Evolutionary conservation across 2,113 vertebrate species (phyloP), one percentile per base, ranked within the genome.

Genomic region (Corythornis madagascariensis): DNA sequence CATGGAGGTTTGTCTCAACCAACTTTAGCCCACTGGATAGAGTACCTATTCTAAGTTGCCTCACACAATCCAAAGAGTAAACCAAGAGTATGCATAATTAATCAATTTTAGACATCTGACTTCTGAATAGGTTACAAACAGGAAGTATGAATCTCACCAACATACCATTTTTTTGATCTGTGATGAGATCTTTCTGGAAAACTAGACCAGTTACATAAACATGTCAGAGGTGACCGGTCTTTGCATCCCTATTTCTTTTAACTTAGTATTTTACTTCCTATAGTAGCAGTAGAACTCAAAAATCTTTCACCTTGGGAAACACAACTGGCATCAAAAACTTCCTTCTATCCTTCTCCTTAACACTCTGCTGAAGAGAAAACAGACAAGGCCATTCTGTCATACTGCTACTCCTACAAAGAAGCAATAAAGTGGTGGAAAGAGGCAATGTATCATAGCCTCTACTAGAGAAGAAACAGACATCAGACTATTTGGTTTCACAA

Each of bases 381-480:
- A 42, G 63, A 47, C 13, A 38, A 29, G 29, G 26, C 3, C 10
- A 31, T 22, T 82, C 40, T 65, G 35, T 20, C 40, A 45, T 2
- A 16, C 31, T 65, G n/a, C 48, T 48, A 2, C 10, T 57, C 16
- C 19, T 42, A 38, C 33, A 35, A 69, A 28, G 52, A 35, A 33
- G 20, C 7, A 43, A 35, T 6, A 7, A 70, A 61, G 42, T 0
- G 0, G 2, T 12, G n/a, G n/a, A 47, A 70, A 19, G 31, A 31
- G 33, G 47, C 11, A 69, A 29, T 1, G 1, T 4, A 16, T 12
- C 1, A 1, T 25, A 66, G 1, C 11, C 14, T 35, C 1, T 3
- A 6, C 25, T 28, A 28, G 24, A 71, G 71, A 11, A 66, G 33
- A 73, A 52, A 28, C 1, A 53, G 5, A 25, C 10, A 33, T 11